These are phyloP conservation scores for Eristalinus sepulchralis DNA, from an alignment of 2,888 invertebrate species.

Conservation along the genomic window DNA sequence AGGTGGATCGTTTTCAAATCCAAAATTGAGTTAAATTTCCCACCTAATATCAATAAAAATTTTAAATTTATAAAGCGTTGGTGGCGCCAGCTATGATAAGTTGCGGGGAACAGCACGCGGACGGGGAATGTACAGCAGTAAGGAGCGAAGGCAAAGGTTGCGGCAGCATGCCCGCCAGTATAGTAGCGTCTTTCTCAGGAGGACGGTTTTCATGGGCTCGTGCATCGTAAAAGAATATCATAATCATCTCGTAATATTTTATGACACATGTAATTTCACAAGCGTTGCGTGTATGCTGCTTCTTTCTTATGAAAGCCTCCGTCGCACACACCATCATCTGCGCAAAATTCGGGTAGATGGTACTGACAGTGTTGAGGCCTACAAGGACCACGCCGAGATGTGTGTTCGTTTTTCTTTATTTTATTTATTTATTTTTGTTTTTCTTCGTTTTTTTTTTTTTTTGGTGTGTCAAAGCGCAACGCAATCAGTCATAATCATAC, in stretches of 20 bases:
- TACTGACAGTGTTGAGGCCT: background rate
- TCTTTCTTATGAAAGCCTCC: conserved; percentile 27
- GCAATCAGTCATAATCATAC: conserved; percentile 64
- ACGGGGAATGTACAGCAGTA: background rate
- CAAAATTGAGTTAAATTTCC: conserved; percentile 62
- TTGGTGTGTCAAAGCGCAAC: conserved; percentile 42
- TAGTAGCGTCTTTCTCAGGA: conserved; percentile 28
- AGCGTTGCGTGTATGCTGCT: conserved; percentile 50
- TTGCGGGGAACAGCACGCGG: background rate
- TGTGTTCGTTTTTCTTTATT: conserved; percentile 5
- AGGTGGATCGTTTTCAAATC: conserved; percentile 56
- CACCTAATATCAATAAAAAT: conserved; percentile 66
- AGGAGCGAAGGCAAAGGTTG: conserved; percentile 18
- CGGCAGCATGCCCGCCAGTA: conserved; percentile 21
- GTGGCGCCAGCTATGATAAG: background rate
- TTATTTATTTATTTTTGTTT: background rate
- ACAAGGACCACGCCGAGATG: conserved; percentile 28
- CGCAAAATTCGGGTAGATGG: background rate
- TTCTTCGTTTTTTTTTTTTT: conserved; percentile 18
- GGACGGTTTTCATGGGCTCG: conserved; percentile 46
- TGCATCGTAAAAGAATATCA: conserved; percentile 77
- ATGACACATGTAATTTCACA: conserved; percentile 72
- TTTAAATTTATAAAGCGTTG: conserved; percentile 57
- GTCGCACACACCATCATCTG: background rate
- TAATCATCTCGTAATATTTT: conserved; percentile 76